phyloP scores from a whole-genome alignment of 2,888 invertebrate genomes.

The Lampropteryx suffumata region DNA sequence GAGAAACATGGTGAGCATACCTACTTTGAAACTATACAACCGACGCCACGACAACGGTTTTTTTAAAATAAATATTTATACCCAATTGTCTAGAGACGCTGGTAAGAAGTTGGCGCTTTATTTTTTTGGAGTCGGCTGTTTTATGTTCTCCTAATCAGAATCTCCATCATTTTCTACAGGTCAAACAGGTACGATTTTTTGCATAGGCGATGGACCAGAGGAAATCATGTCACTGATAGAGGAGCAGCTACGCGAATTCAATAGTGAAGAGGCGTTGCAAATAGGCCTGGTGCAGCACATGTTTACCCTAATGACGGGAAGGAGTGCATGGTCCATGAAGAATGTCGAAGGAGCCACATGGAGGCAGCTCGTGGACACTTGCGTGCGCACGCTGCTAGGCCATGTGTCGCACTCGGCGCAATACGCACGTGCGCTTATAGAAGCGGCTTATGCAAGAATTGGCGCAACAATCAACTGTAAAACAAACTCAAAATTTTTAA shows the following conservation, averaged over 20 bases:
- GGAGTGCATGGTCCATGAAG: constrained; percentile 27
- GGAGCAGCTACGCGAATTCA: constrained; percentile 38
- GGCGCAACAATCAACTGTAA: constrained; percentile 32
- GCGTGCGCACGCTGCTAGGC: constrained; percentile 48
- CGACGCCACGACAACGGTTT: too few relatives aligned
- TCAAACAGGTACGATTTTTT: constrained; percentile 55
- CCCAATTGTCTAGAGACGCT: too few relatives aligned
- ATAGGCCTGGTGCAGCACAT: constrained; percentile 52
- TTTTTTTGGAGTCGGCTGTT: too few relatives aligned
- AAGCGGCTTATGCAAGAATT: constrained; percentile 45
- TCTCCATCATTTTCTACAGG: constrained; percentile 34
- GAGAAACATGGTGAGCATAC: constrained; percentile 50
- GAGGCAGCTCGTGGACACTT: constrained; percentile 42
- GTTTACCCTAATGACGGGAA: constrained; percentile 44
- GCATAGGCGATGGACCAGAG: constrained; percentile 52
- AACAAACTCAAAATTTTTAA: constrained; percentile 32
- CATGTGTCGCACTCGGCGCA: constrained; percentile 54
- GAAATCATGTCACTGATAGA: constrained; percentile 44
- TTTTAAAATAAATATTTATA: too few relatives aligned
- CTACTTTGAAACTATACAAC: neutral
- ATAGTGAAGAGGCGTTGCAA: constrained; percentile 47
- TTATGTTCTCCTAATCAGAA: too few relatives aligned
- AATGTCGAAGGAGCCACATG: constrained; percentile 33
- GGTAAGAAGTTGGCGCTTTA: too few relatives aligned
- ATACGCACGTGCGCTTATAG: constrained; percentile 49